Percentiles rank a stretch among this genome's conserved stretches.
Conservation (phyloP, 2,888 invertebrate genomes). For the Prostheceraeus crozeri region DNA sequence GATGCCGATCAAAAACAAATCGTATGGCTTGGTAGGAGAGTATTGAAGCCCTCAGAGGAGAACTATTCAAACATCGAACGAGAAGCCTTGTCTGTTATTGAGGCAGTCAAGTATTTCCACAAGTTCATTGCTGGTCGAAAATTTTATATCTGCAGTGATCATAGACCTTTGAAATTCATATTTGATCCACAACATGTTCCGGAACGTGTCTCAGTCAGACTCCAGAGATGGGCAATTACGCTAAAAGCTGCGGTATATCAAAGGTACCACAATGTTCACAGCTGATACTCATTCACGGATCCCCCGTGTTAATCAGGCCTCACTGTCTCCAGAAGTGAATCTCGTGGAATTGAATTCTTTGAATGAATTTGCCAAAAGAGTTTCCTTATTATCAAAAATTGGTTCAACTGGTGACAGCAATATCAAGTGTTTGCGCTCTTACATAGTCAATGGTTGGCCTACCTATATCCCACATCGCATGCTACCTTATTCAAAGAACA, state of each 20-base stretch:
- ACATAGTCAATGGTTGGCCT: constrained; percentile 30
- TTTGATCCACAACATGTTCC: constrained; percentile 45
- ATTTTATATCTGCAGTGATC: constrained; percentile 52
- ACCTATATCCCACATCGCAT: background rate
- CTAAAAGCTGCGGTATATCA: constrained; percentile 46
- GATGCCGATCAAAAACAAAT: constrained; percentile 19
- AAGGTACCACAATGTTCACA: constrained; percentile 43
- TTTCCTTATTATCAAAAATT: background rate
- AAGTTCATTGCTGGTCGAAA: constrained; percentile 48
- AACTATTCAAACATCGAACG: constrained; percentile 49
- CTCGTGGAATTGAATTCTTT: constrained; percentile 19
- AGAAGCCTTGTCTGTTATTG: constrained; percentile 50
- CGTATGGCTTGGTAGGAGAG: constrained; percentile 31
- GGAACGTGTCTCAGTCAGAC: constrained; percentile 41
- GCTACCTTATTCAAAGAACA: constrained; percentile 27
- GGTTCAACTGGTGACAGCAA: constrained; percentile 3
- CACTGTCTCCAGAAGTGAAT: background rate
- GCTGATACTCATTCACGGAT: constrained; percentile 47
- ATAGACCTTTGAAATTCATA: constrained; percentile 50
- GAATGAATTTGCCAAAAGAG: constrained; percentile 10
- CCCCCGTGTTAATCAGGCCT: constrained; percentile 15
- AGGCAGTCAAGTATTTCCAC: constrained; percentile 50
- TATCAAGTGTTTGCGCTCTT: background rate
- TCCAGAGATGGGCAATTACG: constrained; percentile 43
- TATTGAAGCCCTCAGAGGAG: constrained; percentile 45